Conservation (phyloP, 2,888 invertebrate genomes). For the Drosophila hamatofila region DNA sequence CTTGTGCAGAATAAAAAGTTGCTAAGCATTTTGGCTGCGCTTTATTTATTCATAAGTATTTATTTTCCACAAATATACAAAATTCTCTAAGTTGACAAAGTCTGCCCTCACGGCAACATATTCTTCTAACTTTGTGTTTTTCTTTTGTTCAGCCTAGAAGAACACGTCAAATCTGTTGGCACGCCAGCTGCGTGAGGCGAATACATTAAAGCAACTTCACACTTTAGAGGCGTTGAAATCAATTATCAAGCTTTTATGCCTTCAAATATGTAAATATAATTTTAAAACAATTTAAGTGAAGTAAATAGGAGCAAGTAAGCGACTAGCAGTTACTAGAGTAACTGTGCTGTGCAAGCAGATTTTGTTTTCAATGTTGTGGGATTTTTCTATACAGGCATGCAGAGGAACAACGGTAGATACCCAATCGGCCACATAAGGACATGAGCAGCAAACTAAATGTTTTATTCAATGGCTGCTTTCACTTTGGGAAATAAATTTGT, state of each 20-base stretch:
- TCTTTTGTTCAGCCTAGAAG: conserved; percentile 36
- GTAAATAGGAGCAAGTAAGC: background rate
- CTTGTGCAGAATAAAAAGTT: conserved; percentile 25
- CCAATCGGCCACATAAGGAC: background rate
- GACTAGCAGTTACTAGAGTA: no score
- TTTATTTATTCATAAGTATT: conserved; percentile 36
- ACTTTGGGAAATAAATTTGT: no score
- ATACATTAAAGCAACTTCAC: conserved; percentile 16
- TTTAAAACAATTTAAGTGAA: background rate
- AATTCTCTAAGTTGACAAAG: conserved; percentile 44
- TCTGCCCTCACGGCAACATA: conserved; percentile 7
- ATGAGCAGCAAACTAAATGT: no score
- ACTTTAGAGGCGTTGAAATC: conserved; percentile 12
- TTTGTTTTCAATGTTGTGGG: no score
- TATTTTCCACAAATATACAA: conserved; percentile 13
- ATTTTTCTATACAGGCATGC: background rate
- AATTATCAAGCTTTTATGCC: conserved; percentile 7
- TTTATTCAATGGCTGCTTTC: no score
- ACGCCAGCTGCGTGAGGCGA: conserved; percentile 32
- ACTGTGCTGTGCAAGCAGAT: no score
- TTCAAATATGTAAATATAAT: background rate
- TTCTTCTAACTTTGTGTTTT: conserved; percentile 5
- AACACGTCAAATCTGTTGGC: conserved; percentile 53
- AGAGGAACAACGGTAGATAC: background rate
- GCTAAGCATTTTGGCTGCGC: conserved; percentile 38